Conservation (phyloP, 2,113 vertebrate genomes). For the Chrysemys picta region DNA sequence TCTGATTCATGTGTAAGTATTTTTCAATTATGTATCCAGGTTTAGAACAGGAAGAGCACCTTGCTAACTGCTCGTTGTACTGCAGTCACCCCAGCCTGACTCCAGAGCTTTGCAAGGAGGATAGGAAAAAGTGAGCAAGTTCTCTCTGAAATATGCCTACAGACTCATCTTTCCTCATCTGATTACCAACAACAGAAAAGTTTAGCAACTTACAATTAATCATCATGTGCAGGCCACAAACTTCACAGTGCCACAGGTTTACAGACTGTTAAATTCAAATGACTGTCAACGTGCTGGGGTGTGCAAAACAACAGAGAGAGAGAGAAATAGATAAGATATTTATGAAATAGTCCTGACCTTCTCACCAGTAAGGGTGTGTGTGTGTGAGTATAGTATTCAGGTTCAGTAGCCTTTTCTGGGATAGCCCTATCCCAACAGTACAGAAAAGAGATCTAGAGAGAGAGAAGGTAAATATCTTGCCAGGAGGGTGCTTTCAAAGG, state of each 20-base stretch:
- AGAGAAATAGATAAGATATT: accelerated
- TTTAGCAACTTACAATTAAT: slow-evolving; percentile 34
- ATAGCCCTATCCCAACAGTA: too few species aligned
- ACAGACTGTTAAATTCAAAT: not conserved
- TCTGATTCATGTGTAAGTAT: not conserved
- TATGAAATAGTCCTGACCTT: not conserved
- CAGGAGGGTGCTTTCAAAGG: not conserved
- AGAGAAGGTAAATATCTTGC: not conserved
- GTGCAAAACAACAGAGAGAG: not conserved
- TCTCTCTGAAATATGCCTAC: slow-evolving; percentile 37
- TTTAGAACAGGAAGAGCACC: not conserved
- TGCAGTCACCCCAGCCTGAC: not conserved
- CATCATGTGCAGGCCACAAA: slow-evolving; percentile 32
- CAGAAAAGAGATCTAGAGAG: not conserved
- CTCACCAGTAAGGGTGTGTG: too few species aligned
- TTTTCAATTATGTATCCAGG: not conserved
- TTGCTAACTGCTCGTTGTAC: not conserved
- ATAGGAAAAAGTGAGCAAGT: not conserved
- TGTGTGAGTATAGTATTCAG: too few species aligned
- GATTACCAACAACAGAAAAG: slow-evolving; percentile 6
- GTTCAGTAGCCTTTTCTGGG: too few species aligned
- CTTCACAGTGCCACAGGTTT: not conserved
- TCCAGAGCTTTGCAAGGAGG: not conserved
- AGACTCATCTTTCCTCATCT: not conserved
- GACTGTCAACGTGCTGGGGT: not conserved